Evolutionary conservation across 1,140 invertebrate species (phyloP), one percentile per base, ranked within the genome.

Genomic region (Leptinotarsa texana): DNA sequence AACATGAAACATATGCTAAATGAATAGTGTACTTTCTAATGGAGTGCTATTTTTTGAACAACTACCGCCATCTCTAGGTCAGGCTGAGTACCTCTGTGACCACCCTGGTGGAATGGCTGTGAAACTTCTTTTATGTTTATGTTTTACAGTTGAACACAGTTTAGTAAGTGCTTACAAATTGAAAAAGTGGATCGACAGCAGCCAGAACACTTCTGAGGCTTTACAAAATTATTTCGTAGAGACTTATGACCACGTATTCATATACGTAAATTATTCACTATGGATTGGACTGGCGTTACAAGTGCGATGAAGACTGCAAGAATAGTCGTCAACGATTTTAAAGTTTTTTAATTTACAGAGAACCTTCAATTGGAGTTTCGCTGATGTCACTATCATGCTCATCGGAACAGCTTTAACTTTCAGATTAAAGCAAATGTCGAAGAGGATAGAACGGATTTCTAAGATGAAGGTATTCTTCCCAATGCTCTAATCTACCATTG

Each of bases 371-470:
- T 80, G 79, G 79, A 75, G 66, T 22, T 78, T 65, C 33, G 68
- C 65, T 1, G 79, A 80, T 66, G 66, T 79, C 17, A 79, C 79
- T 63, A 69, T 80, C n/a, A 75, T 78, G 51, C 15, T 77, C 15
- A 70, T 80, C 13, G 77, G 79, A 61, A 71, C 51, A 13, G 74
- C 63, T 27, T 63, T 80, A 3, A 76, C 73, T 13, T 69, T 73
- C 17, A 68, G 77, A 62, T 66, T 80, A 48, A 63, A 69, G 47
- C 79, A 80, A 70, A 62, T 80, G 15, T 42, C 78, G 13, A 69
- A 67, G 13, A 76, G 51, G 61, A 42, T 79, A 4, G 42, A 69
- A 13, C 6, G 49, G 1, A 51, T 71, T 21, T 70, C 72, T 18
- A 76, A 18, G 17, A 18, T 22, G 22, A 61, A 49, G 63, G 77